Percentiles rank a stretch among this genome's conserved stretches.
phyloP scores from a whole-genome alignment of 1,140 invertebrate species.

The Papilio glaucus region DNA sequence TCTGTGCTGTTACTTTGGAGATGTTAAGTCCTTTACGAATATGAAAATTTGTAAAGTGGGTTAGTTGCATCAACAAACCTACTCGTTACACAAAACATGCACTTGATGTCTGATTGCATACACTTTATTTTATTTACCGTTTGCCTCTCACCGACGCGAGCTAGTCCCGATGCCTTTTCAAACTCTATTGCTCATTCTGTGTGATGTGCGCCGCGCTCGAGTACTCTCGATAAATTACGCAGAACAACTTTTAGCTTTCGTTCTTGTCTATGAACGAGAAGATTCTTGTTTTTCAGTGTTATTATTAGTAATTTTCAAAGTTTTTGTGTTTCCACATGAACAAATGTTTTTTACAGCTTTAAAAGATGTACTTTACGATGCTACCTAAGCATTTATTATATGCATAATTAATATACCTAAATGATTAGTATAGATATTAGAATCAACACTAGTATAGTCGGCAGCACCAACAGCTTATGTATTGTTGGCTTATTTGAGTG shows the following conservation, averaged over 20 bases:
- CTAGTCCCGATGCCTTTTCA: constrained; percentile 9
- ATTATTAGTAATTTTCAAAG: no score
- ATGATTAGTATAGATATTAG: no score
- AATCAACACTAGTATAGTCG: no score
- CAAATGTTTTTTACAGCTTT: no score
- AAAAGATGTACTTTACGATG: no score
- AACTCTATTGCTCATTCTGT: constrained; percentile 8
- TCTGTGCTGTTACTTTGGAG: no score
- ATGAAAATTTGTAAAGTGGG: not conserved
- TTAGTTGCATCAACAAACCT: not conserved
- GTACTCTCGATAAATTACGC: constrained; percentile 13
- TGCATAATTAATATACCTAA: no score
- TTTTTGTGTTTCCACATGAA: no score
- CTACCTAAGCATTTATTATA: no score
- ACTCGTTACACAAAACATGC: not conserved
- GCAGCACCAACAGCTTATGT: no score
- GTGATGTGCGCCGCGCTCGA: not conserved
- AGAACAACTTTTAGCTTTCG: not conserved
- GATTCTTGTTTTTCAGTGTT: not conserved
- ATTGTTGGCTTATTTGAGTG: no score
- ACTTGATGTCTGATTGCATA: constrained; percentile 18
- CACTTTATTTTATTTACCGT: constrained; percentile 19
- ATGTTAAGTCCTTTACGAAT: no score
- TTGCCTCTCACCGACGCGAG: not conserved
- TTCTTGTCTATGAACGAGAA: not conserved